These are phyloP conservation scores for Scopus umbretta DNA, from an alignment of 2,113 vertebrate genomes.

Conservation along the genomic window DNA sequence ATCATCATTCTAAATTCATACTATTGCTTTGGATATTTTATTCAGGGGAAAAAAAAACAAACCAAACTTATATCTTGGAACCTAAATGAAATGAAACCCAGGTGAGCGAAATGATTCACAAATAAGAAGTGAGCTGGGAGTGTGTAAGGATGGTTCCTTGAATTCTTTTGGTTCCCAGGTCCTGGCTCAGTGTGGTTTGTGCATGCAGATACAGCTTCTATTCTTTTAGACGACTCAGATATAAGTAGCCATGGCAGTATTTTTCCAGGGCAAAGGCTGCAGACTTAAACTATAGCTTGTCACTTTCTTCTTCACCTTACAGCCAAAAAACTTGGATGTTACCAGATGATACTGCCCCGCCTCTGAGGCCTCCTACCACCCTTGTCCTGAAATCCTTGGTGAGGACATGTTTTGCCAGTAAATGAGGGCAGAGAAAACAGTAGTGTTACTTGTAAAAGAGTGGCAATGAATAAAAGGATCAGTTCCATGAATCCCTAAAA, in stretches of 20 bases:
- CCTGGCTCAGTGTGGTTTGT: not conserved
- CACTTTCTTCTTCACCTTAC: not conserved
- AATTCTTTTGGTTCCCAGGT: not conserved
- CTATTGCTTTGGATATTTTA: not conserved
- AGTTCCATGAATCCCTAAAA: not conserved
- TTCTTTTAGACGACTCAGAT: not conserved
- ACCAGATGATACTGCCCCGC: not conserved
- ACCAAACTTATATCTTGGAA: not conserved
- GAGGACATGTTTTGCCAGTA: not conserved
- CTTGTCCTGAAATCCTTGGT: not conserved
- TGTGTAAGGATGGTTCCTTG: not conserved
- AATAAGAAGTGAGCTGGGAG: not conserved
- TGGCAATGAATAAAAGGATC: not conserved
- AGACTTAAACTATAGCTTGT: not conserved
- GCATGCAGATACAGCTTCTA: not conserved
- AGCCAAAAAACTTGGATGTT: not conserved
- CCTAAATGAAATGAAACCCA: not conserved
- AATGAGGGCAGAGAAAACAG: not conserved
- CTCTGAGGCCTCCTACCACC: not conserved
- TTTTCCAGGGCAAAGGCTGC: not conserved
- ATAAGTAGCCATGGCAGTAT: not conserved
- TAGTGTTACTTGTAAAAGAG: not conserved
- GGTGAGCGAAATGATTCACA: not conserved
- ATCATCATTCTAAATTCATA: not conserved
- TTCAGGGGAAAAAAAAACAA: not conserved